These are phyloP conservation scores for Arctia plantaginis DNA, from an alignment of 2,888 invertebrate genomes.

Conservation along the genomic window DNA sequence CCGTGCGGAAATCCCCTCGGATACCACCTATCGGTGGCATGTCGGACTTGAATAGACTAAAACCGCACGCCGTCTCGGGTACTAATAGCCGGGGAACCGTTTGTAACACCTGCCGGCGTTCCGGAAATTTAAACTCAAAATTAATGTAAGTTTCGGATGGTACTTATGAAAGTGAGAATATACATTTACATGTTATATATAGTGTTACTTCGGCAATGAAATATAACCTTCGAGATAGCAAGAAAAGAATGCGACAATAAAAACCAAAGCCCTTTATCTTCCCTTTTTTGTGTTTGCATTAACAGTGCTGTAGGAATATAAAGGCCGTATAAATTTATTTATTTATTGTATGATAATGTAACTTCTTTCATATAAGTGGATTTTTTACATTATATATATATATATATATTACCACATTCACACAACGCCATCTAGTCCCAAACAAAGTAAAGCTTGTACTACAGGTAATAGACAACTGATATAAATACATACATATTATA, in stretches of 20 bases:
- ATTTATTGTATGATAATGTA: background rate
- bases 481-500: no score
- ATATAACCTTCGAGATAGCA: background rate
- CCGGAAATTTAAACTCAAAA: background rate
- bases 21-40: no score
- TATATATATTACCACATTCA: no score
- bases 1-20: no score
- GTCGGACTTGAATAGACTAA: no score
- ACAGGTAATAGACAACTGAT: no score
- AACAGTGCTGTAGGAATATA: background rate
- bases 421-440: no score
- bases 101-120: background rate
- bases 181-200: background rate
- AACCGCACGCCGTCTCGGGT: no score
- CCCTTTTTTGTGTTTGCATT: background rate
- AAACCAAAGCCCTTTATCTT: background rate
- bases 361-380: background rate
- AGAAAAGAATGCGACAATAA: background rate
- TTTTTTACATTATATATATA: no score
- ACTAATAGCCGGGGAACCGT: no score
- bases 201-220: background rate
- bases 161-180: background rate
- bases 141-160: background rate
- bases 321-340: background rate
- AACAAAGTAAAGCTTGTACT: no score